phyloP scores from a whole-genome alignment of 2,113 vertebrate genomes.

The Thermophis baileyi region DNA sequence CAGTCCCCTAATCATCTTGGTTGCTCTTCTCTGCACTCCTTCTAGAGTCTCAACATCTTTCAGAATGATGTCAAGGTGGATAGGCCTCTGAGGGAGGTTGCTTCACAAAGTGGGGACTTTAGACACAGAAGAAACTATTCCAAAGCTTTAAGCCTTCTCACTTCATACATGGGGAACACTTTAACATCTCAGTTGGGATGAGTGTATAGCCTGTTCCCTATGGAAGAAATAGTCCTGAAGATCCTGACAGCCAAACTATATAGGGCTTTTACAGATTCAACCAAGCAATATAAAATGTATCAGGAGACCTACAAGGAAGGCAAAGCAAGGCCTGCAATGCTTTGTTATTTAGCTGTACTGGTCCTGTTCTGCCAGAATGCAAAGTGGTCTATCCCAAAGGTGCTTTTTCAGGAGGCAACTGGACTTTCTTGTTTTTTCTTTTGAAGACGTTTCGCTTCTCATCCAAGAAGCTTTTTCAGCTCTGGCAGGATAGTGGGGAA shows the following conservation, averaged over 20 bases:
- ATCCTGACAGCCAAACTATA: neutral
- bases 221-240: neutral
- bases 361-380: neutral
- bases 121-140: neutral
- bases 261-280: neutral
- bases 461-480: no score
- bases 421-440: no score
- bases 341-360: neutral
- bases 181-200: neutral
- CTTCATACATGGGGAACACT: neutral
- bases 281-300: neutral
- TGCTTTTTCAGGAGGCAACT: no score
- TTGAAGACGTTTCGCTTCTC: no score
- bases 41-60: neutral
- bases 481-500: no score
- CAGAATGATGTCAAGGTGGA: neutral
- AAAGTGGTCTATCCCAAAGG: neutral
- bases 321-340: neutral
- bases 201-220: neutral
- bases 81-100: neutral
- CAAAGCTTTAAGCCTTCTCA: neutral
- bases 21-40: no score
- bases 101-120: neutral
- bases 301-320: neutral
- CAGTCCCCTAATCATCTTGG: no score